Evolutionary conservation across 2,797 vertebrate species (phyloP).

Genomic region (Neopelma chrysocephalum): DNA sequence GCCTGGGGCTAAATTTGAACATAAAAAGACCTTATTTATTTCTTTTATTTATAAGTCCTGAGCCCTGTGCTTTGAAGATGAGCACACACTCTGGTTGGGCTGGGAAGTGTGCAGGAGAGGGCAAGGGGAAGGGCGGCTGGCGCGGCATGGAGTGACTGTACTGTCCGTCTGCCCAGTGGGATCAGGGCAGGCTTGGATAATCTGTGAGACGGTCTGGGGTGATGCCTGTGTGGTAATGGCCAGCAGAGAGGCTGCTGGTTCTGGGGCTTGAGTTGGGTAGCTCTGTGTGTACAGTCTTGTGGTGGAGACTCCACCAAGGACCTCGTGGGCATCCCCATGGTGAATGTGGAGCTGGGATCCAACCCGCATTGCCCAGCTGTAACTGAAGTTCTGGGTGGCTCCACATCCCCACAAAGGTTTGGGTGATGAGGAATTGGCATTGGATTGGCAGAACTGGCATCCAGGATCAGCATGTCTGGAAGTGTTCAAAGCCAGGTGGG

Average conservation of each 20-base stretch:
- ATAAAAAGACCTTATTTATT: constrained; percentile 31
- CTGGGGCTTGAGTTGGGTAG: background rate
- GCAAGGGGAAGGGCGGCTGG: background rate
- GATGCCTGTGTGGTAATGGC: background rate
- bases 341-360: background rate
- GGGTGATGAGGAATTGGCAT: background rate
- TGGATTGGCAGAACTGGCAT: background rate
- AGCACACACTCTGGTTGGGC: background rate
- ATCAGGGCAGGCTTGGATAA: background rate
- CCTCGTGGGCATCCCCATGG: background rate
- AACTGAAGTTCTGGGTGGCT: background rate
- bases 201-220: rapidly evolving
- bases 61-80: background rate
- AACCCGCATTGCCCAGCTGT: rapidly evolving
- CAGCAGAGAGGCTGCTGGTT: background rate
- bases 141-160: rapidly evolving
- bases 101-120: background rate
- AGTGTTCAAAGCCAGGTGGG: too few relatives aligned
- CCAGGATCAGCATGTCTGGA: background rate
- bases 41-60: constrained; percentile 63
- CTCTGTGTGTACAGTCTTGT: rapidly evolving
- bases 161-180: rapidly evolving
- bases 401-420: rapidly evolving
- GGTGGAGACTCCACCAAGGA: background rate
- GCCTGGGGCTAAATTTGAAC: constrained; percentile 71